phyloP scores from a whole-genome alignment of 2,797 vertebrate species.

The Podarcis siculus region DNA sequence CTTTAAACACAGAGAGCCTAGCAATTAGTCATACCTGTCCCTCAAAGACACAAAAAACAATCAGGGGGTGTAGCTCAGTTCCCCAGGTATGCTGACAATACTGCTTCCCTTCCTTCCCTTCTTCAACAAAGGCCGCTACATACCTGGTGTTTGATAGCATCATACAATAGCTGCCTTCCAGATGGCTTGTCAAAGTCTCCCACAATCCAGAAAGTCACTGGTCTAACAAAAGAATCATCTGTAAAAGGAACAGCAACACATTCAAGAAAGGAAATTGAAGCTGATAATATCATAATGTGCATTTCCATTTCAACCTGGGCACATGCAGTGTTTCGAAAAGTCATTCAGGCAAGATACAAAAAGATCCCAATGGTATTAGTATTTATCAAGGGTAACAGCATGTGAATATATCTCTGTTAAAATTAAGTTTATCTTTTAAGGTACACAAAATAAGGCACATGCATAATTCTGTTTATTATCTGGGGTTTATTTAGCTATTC shows the following conservation, averaged over 20 bases:
- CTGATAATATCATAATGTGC: constrained; percentile 10
- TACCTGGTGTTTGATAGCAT: constrained; percentile 97
- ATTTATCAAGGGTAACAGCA: constrained; percentile 23
- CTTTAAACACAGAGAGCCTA: not conserved
- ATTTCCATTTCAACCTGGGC: constrained; percentile 7
- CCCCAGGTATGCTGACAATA: not conserved
- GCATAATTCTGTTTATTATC: constrained; percentile 56
- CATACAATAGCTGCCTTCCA: constrained; percentile 93
- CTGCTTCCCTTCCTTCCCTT: not conserved
- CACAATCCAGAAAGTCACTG: constrained; percentile 97
- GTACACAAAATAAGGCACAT: constrained; percentile 53
- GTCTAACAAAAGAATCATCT: constrained; percentile 95
- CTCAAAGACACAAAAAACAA: not conserved
- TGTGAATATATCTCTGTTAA: constrained; percentile 13
- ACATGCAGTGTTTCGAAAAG: constrained; percentile 58
- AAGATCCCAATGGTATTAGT: constrained; percentile 1
- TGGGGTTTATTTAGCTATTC: constrained; percentile 17
- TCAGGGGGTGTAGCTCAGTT: not conserved
- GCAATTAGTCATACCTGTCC: not conserved
- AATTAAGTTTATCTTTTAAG: constrained; percentile 33
- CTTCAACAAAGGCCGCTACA: constrained; percentile 22
- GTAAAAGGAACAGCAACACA: constrained; percentile 51
- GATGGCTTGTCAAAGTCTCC: constrained; percentile 94
- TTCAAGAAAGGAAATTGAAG: not conserved
- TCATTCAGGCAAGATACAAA: constrained; percentile 22